Conservation (phyloP, 2,113 vertebrate species). For the Phalacrocorax carbo region DNA sequence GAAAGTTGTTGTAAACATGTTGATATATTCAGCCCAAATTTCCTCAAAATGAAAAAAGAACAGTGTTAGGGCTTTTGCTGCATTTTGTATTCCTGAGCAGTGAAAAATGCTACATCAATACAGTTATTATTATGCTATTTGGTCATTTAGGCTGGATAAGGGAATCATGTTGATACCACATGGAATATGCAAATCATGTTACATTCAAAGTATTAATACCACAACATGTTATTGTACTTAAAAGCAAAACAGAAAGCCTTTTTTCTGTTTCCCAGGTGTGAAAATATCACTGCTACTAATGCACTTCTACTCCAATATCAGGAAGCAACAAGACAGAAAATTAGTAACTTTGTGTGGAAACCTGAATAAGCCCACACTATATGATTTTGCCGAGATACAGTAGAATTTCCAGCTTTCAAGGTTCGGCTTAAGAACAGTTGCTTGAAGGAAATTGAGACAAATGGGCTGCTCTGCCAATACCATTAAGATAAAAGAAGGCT, state of each 20-base stretch:
- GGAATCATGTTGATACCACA: background rate
- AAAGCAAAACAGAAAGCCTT: background rate
- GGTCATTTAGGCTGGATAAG: background rate
- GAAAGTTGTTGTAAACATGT: background rate
- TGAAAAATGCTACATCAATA: background rate
- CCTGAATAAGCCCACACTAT: background rate
- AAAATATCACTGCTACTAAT: background rate
- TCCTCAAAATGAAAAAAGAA: background rate
- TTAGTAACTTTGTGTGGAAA: background rate
- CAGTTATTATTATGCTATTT: background rate
- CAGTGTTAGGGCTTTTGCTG: background rate
- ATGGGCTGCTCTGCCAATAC: slow-evolving; percentile 29
- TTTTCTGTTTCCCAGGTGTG: background rate
- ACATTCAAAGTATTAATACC: background rate
- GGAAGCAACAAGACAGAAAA: background rate
- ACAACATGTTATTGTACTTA: background rate
- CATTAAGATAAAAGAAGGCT: slow-evolving; percentile 36
- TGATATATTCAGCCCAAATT: background rate
- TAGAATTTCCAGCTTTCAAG: slow-evolving; percentile 23
- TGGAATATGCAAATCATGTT: background rate
- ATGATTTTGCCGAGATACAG: background rate
- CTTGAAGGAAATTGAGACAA: slow-evolving; percentile 56
- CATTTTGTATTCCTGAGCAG: background rate
- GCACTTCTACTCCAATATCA: background rate
- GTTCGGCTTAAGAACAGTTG: background rate